Evolutionary conservation across 2,113 vertebrate species (phyloP).

Genomic region (Coptodon rendalli): DNA sequence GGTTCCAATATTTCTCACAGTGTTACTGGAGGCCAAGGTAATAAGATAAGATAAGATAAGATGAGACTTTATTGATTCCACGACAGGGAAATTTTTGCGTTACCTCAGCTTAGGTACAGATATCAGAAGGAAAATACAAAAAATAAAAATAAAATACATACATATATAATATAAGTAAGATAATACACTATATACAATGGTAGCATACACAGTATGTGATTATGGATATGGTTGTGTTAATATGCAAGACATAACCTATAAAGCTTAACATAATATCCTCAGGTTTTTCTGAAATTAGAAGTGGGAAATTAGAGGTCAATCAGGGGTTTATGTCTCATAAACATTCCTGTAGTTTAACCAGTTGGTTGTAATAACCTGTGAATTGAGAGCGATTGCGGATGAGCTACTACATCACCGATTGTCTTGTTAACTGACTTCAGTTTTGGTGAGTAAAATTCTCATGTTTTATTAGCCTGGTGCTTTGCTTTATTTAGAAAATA

Average conservation of each 20-base stretch:
- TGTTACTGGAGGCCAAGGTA: not conserved
- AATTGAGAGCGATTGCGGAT: not conserved
- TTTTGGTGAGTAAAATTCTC: not conserved
- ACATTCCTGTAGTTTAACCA: not conserved
- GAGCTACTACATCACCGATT: not conserved
- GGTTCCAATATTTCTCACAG: not conserved
- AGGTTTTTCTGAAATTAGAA: not conserved
- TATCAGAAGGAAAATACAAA: not conserved
- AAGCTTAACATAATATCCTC: not conserved
- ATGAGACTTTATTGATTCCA: not conserved
- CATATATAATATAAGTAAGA: not conserved
- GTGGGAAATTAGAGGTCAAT: not conserved
- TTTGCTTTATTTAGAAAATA: not conserved
- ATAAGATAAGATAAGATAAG: not conserved
- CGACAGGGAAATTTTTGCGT: rapidly evolving
- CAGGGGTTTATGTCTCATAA: not conserved
- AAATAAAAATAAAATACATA: not conserved
- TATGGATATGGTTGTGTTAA: rapidly evolving
- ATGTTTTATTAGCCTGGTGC: not conserved
- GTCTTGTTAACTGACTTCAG: not conserved
- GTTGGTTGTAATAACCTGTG: not conserved
- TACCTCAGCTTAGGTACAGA: not conserved
- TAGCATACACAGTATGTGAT: not conserved
- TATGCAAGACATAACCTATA: not conserved
- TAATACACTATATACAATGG: not conserved